Evolutionary conservation across 1,140 invertebrate genomes (phyloP), one percentile per base, ranked within the genome.

Genomic region (Drosophila tani): DNA sequence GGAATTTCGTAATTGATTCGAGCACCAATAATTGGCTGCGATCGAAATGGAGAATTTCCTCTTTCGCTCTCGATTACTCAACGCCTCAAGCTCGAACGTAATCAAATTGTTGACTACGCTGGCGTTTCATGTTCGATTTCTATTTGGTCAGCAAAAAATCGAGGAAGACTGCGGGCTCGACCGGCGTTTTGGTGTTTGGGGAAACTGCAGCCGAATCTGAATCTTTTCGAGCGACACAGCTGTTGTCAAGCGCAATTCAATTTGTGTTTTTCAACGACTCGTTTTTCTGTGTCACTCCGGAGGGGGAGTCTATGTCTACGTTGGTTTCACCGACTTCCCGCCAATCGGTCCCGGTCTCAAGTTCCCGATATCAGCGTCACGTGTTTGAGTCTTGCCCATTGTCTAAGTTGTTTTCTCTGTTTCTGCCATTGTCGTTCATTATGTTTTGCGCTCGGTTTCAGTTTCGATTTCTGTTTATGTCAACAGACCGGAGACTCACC

Each of bases 381-480:
- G 84, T 88, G 83, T 74, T 64, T 70, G 62, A 24, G 59, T 67
- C 71, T 69, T 58, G 70, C 51, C 60, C 60, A 82, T 64, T 79
- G 79, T 71, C 47, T 50, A 46, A 57, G 75, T 70, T 75, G 77
- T 47, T 46, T 62, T 74, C 79, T 59, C 47, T 58, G 47, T 75
- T 62, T 56, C 76, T 67, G 58, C 46, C 46, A 32, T 50, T 73
- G 66, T 43, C 58, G 40, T 73, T 27, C 19, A 68, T 69, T 71
- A 49, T 59, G 69, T 60, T 38, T 73, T 60, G 55, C 45, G 40
- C 38, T 74, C 55, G 46, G 66, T 59, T 70, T 73, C 75, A 86
- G 83, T 82, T 86, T 77, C 60, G 60, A 82, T 77, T 86, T 86
- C 70, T 67, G 83, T 87, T 82, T 76, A 49, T 79, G 81, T 73